These are phyloP conservation scores for Nixonia krombeini DNA, from an alignment of 1,140 invertebrate species.

Conservation along the genomic window DNA sequence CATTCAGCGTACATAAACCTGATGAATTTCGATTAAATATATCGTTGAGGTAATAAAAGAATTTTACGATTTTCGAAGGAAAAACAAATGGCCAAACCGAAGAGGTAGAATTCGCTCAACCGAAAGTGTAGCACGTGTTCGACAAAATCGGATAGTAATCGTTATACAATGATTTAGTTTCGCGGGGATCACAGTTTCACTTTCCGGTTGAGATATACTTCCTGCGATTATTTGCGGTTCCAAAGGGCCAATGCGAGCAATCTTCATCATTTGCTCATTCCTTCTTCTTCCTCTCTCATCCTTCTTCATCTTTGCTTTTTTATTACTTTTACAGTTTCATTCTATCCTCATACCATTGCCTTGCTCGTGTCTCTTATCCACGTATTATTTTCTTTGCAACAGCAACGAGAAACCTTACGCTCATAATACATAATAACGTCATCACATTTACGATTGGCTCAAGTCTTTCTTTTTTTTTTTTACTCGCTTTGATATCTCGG, in stretches of 20 bases:
- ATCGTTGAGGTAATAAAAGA: no score
- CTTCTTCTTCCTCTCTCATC: background rate
- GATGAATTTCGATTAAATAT: no score
- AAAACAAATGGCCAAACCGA: no score
- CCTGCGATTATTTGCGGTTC: conserved; percentile 36
- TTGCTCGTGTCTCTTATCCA: conserved; percentile 20
- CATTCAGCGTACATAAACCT: no score
- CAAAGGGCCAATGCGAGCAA: conserved; percentile 22
- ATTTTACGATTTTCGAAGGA: background rate
- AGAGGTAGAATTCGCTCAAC: no score
- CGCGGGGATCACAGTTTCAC: conserved; percentile 31
- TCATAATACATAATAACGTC: conserved; percentile 31
- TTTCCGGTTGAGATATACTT: conserved; percentile 39
- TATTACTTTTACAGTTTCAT: conserved; percentile 32
- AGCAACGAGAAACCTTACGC: conserved; percentile 17
- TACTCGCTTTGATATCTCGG: conserved; percentile 4
- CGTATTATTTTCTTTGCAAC: conserved; percentile 26
- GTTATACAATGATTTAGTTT: conserved; percentile 19
- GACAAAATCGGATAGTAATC: conserved; percentile 24
- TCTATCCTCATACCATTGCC: background rate
- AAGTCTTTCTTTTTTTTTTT: conserved; percentile 5
- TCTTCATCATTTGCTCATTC: conserved; percentile 20
- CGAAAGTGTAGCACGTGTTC: conserved; percentile 6
- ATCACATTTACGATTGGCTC: conserved; percentile 25
- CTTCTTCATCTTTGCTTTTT: conserved; percentile 12